These are phyloP conservation scores for Nomada lathburiana DNA, from an alignment of 2,888 invertebrate species.

Conservation along the genomic window DNA sequence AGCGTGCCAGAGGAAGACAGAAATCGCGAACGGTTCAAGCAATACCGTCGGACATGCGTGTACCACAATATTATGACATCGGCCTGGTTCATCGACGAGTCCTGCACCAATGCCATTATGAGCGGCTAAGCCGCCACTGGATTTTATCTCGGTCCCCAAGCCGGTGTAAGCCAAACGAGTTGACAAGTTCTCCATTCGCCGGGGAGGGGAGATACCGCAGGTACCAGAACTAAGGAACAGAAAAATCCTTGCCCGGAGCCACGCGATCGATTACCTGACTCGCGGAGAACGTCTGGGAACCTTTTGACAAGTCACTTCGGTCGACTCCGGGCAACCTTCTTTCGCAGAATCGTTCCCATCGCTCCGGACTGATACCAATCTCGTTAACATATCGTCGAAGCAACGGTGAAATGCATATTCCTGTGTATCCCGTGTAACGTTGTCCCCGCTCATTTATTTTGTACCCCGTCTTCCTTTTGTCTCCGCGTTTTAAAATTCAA, in stretches of 20 bases:
- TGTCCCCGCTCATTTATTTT: slow-evolving; percentile 36
- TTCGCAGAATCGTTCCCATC: slow-evolving; percentile 68
- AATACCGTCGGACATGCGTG: slow-evolving; percentile 20
- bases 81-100: slow-evolving; percentile 60
- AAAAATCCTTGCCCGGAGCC: slow-evolving; percentile 53
- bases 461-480: neutral
- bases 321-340: slow-evolving; percentile 51
- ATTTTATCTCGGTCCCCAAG: slow-evolving; percentile 65
- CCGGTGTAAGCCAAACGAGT: slow-evolving; percentile 63
- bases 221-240: slow-evolving; percentile 23
- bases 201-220: slow-evolving; percentile 32
- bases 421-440: slow-evolving; percentile 42
- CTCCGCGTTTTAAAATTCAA: neutral
- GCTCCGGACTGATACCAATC: slow-evolving; percentile 63
- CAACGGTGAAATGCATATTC: slow-evolving; percentile 60
- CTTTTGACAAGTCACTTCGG: slow-evolving; percentile 74
- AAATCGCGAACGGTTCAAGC: slow-evolving; percentile 18
- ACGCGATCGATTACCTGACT: slow-evolving; percentile 71
- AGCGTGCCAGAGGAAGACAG: no score
- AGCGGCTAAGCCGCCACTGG: slow-evolving; percentile 68
- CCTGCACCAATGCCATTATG: slow-evolving; percentile 65
- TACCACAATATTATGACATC: slow-evolving; percentile 70
- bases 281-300: slow-evolving; percentile 27
- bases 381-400: slow-evolving; percentile 48
- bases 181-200: slow-evolving; percentile 54